Conservation (phyloP, 2,888 invertebrate species). For the Lamellibrachia columna region DNA sequence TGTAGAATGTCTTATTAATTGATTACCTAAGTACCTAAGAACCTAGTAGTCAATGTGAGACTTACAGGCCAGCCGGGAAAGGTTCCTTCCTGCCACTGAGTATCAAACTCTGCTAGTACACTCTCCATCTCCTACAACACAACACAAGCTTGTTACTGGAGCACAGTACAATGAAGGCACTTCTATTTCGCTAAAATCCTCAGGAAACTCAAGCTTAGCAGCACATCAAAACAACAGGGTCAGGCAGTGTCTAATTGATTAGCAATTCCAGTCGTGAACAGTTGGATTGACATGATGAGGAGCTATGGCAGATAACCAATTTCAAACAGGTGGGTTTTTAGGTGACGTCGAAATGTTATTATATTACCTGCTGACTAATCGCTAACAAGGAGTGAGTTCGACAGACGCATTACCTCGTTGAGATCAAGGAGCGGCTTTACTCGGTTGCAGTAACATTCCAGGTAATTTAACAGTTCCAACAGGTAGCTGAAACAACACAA, state of each 20-base stretch:
- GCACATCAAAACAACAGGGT: too few species aligned
- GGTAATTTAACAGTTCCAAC: constrained; percentile 82
- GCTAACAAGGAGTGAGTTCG: neutral
- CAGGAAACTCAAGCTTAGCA: too few species aligned
- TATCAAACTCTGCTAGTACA: constrained; percentile 80
- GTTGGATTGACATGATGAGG: too few species aligned
- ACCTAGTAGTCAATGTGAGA: neutral
- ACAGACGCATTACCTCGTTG: constrained; percentile 62
- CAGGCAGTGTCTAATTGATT: too few species aligned
- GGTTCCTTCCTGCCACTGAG: constrained; percentile 86
- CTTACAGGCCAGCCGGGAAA: constrained; percentile 91
- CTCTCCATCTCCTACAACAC: constrained; percentile 74
- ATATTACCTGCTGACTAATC: neutral
- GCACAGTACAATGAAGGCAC: too few species aligned
- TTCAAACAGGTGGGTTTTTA: too few species aligned
- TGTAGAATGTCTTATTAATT: neutral
- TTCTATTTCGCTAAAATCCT: too few species aligned
- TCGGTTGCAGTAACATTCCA: constrained; percentile 82
- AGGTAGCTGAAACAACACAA: constrained; percentile 73
- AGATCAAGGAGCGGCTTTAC: constrained; percentile 88
- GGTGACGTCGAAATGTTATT: too few species aligned
- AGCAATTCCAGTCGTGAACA: too few species aligned
- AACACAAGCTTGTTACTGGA: neutral
- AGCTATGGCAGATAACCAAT: too few species aligned
- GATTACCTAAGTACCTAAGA: neutral